phyloP scores from a whole-genome alignment of 2,797 vertebrate genomes.

The Sebastes diploproa region DNA sequence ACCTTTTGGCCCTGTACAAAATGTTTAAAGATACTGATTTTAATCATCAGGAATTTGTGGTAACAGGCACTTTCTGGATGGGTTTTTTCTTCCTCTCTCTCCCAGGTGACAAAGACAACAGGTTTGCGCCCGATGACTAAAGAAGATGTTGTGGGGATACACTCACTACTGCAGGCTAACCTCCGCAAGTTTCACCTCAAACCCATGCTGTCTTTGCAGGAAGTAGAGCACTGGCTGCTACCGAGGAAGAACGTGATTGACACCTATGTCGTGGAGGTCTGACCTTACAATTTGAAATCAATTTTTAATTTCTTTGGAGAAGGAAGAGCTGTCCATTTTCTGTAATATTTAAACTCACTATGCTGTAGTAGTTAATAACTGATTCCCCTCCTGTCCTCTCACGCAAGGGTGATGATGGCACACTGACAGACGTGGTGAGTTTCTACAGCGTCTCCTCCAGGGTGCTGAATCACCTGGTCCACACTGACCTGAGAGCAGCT shows the following conservation, averaged over 20 bases:
- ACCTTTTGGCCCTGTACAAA: neutral
- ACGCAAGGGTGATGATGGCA: conserved; percentile 84
- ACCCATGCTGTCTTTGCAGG: conserved; percentile 83
- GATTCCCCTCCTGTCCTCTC: neutral
- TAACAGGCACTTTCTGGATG: too few relatives aligned
- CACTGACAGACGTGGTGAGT: conserved; percentile 91
- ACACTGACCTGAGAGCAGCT: conserved; percentile 90
- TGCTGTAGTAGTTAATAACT: neutral
- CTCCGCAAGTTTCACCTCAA: conserved; percentile 87
- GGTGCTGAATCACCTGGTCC: conserved; percentile 91
- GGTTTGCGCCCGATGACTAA: conserved; percentile 89
- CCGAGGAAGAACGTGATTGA: conserved; percentile 91
- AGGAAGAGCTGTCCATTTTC: neutral
- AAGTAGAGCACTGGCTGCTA: conserved; percentile 92
- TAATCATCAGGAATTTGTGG: neutral
- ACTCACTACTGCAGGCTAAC: conserved; percentile 83
- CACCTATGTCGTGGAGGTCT: conserved; percentile 94
- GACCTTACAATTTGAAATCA: neutral
- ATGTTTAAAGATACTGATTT: neutral
- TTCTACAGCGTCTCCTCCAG: conserved; percentile 89
- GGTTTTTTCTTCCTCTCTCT: neutral
- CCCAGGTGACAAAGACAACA: conserved; percentile 85
- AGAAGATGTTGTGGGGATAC: conserved; percentile 82
- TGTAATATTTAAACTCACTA: neutral
- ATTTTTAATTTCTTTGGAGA: neutral